phyloP scores from a whole-genome alignment of 1,140 invertebrate genomes.

The Neoseiulus cucumeris region DNA sequence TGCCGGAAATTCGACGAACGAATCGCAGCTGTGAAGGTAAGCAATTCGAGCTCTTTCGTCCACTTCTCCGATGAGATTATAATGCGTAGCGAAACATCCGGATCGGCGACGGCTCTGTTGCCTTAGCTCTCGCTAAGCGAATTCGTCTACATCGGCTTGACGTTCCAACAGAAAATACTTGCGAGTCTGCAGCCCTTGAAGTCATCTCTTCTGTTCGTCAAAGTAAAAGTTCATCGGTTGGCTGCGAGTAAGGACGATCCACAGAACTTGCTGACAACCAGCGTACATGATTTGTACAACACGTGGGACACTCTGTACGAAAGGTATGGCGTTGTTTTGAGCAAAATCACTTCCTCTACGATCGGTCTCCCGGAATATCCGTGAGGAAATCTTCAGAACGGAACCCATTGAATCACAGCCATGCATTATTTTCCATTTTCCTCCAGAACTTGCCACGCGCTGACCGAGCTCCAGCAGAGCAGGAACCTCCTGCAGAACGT shows the following conservation, averaged over 20 bases:
- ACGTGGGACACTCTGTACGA: slow-evolving; percentile 7
- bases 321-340: neutral
- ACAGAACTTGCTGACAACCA: neutral
- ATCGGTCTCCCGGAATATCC: too few relatives aligned
- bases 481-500: neutral
- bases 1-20: neutral
- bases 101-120: too few relatives aligned
- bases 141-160: too few relatives aligned
- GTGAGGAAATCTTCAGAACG: too few relatives aligned
- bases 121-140: too few relatives aligned
- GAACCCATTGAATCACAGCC: too few relatives aligned
- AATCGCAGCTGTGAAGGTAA: slow-evolving; percentile 2
- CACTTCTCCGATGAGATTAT: too few relatives aligned
- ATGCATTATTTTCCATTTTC: too few relatives aligned
- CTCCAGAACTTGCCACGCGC: neutral
- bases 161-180: too few relatives aligned
- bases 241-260: neutral
- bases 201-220: neutral
- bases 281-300: neutral
- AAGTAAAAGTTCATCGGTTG: slow-evolving; percentile 1
- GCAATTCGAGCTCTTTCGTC: neutral
- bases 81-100: too few relatives aligned
- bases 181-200: neutral
- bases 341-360: too few relatives aligned
- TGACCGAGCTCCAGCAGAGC: slow-evolving; percentile 1